Base-by-base conservation (phyloP, 1,140 invertebrate genomes). In the Drosophila dunni region DNA sequence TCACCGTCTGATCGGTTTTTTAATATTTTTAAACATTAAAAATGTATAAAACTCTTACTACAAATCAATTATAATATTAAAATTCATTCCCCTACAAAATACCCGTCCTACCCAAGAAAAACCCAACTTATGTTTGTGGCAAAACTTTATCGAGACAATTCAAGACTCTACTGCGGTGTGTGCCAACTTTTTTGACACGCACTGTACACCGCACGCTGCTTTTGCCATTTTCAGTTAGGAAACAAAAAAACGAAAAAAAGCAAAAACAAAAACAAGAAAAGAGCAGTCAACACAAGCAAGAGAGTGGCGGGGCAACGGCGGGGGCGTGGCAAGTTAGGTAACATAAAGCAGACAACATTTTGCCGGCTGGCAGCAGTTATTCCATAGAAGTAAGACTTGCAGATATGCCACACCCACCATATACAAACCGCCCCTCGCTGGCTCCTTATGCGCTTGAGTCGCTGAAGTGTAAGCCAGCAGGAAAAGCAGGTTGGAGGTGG, bases 271-370 rank as follows among this genome's bases (percentile, higher is more conserved):
- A 20, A 34, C 10, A 33, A 33, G 34, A 50, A 51, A 20, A 34
- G 45, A 63, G 20, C 61, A 51, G 48, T 63, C 36, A 42, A 33
- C 20, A 20, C 42, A 56, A 40, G 53, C 17, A 29, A 15, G 53
- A 38, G 6, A 17, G 58, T 2, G 5, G 24, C 17, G 24, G 44
- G 3, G 4, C 5, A 20, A 20, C 2, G 17, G 17, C 17, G 50
- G 36, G 10, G 61, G 60, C 13, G 60, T 33, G 36, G 40, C 3
- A 44, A 44, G 51, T 56, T 54, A 66, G 40, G 48, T 51, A 64
- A 53, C 62, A 64, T 38, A 17, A 24, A 13, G 50, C 38, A 64
- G 63, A 66, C 51, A 66, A 56, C 51, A 44, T 66, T 66, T 56
- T 66, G 63, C 42, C 51, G 62, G 38, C 51, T 66, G 40, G 45